Conservation (phyloP, 2,113 vertebrate genomes). For the Nesogale talazaci region DNA sequence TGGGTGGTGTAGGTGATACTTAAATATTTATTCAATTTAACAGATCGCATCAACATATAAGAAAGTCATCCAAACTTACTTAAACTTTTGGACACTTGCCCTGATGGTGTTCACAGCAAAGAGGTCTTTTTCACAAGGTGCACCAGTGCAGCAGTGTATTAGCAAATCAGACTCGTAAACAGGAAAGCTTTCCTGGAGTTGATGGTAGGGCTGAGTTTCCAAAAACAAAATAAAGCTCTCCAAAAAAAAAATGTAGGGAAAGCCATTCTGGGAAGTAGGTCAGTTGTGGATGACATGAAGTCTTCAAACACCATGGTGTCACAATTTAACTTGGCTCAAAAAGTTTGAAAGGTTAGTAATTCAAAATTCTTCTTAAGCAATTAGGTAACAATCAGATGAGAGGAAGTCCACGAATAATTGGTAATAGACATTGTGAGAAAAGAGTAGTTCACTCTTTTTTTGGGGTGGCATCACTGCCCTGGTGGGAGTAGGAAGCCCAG, state of each 20-base stretch:
- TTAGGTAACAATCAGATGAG: not conserved
- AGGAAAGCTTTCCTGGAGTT: too few relatives aligned
- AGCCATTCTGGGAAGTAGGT: not conserved
- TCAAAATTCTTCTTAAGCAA: not conserved
- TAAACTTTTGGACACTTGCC: too few relatives aligned
- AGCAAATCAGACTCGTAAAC: too few relatives aligned
- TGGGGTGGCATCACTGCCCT: too few relatives aligned
- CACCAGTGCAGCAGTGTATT: too few relatives aligned
- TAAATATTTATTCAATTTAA: not conserved
- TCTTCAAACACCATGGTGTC: not conserved
- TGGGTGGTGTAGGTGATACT: not conserved
- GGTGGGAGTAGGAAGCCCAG: too few relatives aligned
- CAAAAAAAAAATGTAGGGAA: not conserved
- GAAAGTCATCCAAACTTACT: too few relatives aligned
- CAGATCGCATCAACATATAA: not conserved
- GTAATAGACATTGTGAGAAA: not conserved
- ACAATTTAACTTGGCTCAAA: not conserved
- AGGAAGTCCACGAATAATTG: not conserved
- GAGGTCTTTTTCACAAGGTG: too few relatives aligned
- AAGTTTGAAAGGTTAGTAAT: not conserved
- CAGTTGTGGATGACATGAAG: not conserved
- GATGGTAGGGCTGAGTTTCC: not conserved
- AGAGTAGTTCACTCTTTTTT: not conserved
- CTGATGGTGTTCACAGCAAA: too few relatives aligned
- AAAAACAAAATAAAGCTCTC: not conserved